Evolutionary conservation across 2,888 invertebrate genomes (phyloP).

Genomic region (Zaprionus lineosus): DNA sequence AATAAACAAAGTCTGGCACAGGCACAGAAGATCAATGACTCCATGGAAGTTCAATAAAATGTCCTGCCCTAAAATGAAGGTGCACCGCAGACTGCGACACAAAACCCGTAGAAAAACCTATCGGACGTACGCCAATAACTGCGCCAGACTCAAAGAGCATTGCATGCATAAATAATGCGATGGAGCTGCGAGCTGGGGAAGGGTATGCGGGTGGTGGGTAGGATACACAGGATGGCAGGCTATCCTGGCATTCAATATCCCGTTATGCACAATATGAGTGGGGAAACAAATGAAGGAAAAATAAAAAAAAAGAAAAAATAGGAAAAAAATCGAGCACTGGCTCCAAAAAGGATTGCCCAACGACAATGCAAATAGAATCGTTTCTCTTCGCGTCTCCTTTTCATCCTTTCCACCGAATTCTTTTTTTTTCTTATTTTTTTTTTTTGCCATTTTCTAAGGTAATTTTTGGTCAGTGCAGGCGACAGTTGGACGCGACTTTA

Average conservation of each 20-base stretch:
- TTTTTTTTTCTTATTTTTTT: constrained; percentile 2
- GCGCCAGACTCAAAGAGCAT: constrained; percentile 75
- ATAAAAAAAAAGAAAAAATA: not conserved
- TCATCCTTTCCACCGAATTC: not conserved
- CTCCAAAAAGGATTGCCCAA: constrained; percentile 29
- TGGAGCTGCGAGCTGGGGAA: not conserved
- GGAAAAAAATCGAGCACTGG: not conserved
- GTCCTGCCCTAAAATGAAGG: constrained; percentile 44
- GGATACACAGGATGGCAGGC: too few species aligned
- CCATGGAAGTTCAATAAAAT: constrained; percentile 72
- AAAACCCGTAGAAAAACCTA: constrained; percentile 34
- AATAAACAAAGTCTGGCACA: constrained; percentile 64
- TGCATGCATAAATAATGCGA: constrained; percentile 75
- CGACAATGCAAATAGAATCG: constrained; percentile 69
- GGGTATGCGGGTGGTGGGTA: not conserved
- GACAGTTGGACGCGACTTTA: constrained; percentile 33
- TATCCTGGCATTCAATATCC: constrained; percentile 45
- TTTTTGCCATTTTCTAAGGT: constrained; percentile 44
- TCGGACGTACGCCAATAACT: constrained; percentile 61
- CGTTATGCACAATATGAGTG: constrained; percentile 44
- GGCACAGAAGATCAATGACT: constrained; percentile 69
- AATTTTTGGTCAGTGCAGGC: constrained; percentile 48
- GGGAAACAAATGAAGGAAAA: too few species aligned
- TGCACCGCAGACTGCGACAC: constrained; percentile 33
- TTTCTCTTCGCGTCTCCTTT: constrained; percentile 2